Conservation (phyloP, 2,113 vertebrate genomes). For the Orcinus orca region DNA sequence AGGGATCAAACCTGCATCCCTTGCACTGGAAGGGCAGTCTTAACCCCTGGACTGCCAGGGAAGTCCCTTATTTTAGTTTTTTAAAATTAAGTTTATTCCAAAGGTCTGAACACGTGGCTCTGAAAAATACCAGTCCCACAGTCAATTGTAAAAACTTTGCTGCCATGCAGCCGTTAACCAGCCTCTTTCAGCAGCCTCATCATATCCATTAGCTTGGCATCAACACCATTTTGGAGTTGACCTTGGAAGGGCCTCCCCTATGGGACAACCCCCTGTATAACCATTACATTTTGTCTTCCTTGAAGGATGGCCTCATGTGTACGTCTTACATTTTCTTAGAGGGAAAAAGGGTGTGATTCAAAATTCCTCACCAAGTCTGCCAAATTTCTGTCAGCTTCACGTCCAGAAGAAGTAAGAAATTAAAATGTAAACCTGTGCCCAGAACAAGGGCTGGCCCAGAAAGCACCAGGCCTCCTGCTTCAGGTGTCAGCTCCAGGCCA, state of each 20-base stretch:
- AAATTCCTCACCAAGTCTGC: not conserved
- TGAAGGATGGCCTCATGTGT: not conserved
- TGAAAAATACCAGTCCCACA: not conserved
- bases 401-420: not conserved
- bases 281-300: not conserved
- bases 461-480: not conserved
- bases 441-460: not conserved
- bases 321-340: not conserved
- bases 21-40: not conserved
- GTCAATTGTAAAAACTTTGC: not conserved
- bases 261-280: not conserved
- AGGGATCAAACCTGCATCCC: not conserved
- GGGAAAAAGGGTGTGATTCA: not conserved
- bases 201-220: not conserved
- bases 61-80: not conserved
- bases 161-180: no score
- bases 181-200: not conserved
- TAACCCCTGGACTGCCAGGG: no score
- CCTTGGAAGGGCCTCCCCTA: not conserved
- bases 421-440: not conserved
- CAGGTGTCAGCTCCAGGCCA: no score
- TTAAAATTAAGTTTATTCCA: not conserved
- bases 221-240: not conserved
- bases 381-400: not conserved
- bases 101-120: not conserved